Base-by-base conservation (phyloP, 2,113 vertebrate species). In the Brienomyrus longianalis region DNA sequence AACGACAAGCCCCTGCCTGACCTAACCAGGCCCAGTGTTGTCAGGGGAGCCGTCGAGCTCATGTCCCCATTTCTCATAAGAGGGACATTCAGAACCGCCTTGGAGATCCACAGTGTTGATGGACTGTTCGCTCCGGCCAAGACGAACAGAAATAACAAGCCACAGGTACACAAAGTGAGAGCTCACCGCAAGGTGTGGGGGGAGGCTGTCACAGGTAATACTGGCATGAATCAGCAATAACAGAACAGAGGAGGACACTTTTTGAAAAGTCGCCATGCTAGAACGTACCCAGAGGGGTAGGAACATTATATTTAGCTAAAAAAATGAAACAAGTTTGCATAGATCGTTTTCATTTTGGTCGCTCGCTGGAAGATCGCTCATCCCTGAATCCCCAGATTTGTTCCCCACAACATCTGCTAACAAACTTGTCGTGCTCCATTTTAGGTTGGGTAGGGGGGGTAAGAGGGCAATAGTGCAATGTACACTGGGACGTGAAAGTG, bases 221-320 rank as follows among this genome's bases (percentile, higher is more conserved):
- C 94, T 96, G 95, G 94, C 94, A 94, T 91, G 83, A 92, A 93
- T 95, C 77, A 91, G 93, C 80, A 88, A 87, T 52, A 89, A 88
- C 90, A 43, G 2, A 70, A 77, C 27, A 77, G 17, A 31, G 11
- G 70, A 92, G 91, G 93, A 88, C 35, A 93, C 90, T 83, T 95
- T 94, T 93, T 94, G 31, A 39, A 77, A 77, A 39, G 31, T 35
- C 31, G 39, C 31, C 31, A 39, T 77, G 31, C 70, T 39, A 35
- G 62, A 39, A 13, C 39, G 70, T 77, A 39, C 70, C 27, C 8
- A 0, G 31, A 31, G 31, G 31, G n/a, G 13, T 17, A 39, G 70
- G 31, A 39, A 77, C 17, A 17, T 77, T 9, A 10, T 35, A 19
- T 39, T 54, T 15, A 39, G 48, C 47, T 21, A 54, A 87, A 27